Percentiles rank a stretch among this genome's conserved stretches.
Evolutionary conservation across 2,888 invertebrate genomes (phyloP).

Genomic region (Scaptomyza flava): DNA sequence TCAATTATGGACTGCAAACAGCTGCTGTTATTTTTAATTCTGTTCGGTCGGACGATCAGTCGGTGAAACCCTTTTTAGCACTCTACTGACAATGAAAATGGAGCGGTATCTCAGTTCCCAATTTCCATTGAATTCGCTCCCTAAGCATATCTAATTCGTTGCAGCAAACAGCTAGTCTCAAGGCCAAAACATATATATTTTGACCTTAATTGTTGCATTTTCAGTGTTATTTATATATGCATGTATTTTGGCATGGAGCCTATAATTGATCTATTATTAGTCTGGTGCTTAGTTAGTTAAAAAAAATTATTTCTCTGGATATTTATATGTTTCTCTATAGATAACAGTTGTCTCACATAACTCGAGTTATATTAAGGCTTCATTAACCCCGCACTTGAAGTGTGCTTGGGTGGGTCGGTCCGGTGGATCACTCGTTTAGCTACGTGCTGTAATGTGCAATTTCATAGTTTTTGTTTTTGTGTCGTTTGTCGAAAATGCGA

Average conservation of each 20-base stretch:
- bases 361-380: constrained; percentile 25
- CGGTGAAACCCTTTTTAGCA: constrained; percentile 74
- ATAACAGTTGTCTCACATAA: neutral
- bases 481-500: constrained; percentile 37
- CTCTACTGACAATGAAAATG: constrained; percentile 31
- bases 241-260: constrained; percentile 14
- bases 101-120: neutral
- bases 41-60: neutral
- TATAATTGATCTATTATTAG: constrained; percentile 18
- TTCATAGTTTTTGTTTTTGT: constrained; percentile 11
- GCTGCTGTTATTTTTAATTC: constrained; percentile 56
- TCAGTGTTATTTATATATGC: constrained; percentile 7
- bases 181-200: constrained; percentile 17
- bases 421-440: neutral
- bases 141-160: constrained; percentile 51
- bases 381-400: constrained; percentile 43
- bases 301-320: neutral
- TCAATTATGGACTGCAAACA: constrained; percentile 77
- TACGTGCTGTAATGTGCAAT: constrained; percentile 54
- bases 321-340: neutral
- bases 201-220: constrained; percentile 21
- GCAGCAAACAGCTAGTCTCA: constrained; percentile 20
- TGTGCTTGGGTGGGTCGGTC: neutral
- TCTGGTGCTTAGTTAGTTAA: constrained; percentile 1
- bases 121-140: constrained; percentile 46